Evolutionary conservation across 1,140 invertebrate species (phyloP), one percentile per base, ranked within the genome.

Genomic region (Drepana arcuata): DNA sequence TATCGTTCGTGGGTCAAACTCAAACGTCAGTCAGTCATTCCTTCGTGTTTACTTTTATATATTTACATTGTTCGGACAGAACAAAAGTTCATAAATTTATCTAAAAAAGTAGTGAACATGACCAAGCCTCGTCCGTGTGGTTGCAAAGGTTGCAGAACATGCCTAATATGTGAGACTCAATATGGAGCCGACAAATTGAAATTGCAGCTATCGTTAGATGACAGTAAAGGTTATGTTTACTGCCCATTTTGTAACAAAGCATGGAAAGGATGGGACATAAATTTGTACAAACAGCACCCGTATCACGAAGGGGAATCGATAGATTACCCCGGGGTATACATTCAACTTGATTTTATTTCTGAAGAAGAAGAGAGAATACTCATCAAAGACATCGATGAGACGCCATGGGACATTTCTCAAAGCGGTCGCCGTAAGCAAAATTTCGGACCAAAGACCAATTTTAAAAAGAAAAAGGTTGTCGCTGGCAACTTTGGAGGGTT

Each of bases 401-500:
- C 95, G 30, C 89, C 92, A 2, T 99, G 97, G 96, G 89, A 92
- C 44, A 83, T 87, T 18, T 99, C 97, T 1, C 97, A 99, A 82
- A 99, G 96, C 78, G 98, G 97, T 2, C 86, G 98, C 34, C 88
- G 93, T 44, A 99, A 99, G 81, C 96, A 98, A 89, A 99, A 99
- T 82, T 99, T 91, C 86, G 98, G 98, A 7, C 97, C 98, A 2
- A 98, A 98, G 84, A 96, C 96, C 13, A 99, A 99, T 83, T 99
- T 99, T 66, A 99, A 99, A 65, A 97, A 95, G 66, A 88, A 89
- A 50, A 97, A 95, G 77, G 74, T 99, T 10, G 90, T 88, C 42
- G 41, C 89, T 29, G 93, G 91, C 0, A 74, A 86, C 18, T 99
- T 99, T 62, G 82, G 86, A 36, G 98, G 98, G 0, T 95, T 99